Base-by-base conservation (phyloP, 1,140 invertebrate genomes). In the Zaprionus kolodkinae region DNA sequence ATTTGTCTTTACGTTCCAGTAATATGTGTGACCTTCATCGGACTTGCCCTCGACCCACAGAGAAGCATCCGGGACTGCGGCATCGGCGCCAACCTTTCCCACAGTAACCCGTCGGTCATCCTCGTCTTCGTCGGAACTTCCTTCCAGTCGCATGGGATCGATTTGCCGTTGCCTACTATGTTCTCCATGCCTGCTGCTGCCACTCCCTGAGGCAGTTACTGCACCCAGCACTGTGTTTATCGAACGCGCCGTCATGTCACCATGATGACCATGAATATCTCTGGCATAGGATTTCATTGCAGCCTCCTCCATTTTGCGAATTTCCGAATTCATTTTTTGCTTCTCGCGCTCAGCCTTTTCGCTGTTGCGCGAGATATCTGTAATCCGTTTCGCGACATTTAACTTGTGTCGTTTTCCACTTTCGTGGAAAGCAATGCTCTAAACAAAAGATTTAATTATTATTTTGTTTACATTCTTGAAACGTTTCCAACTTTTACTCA, bases 371-470 rank as follows among this genome's bases (percentile, higher is more conserved):
- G 95, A 95, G 64, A 99, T 97, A 74, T 97, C 96, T 73, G 96
- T 95, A 66, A 99, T 95, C 70, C 96, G 95, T 91, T 97, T 97
- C 67, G 96, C 95, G 27, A 99, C 97, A 96, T 97, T 99, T 93
- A 97, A 96, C 92, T 99, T 97, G 93, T 99, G 98, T 60, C 96
- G 94, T 92, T 97, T 97, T 4, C 98, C 98, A 93, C 95, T 96
- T 93, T 99, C 98, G 93, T 99, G 98, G 92, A 99, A 99, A 70
- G 98, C 97, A 76, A 98, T 95, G 92, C 98, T 99, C 95, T 97
- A 86, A 57, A 94, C 27, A 55, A 55, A 33, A 5, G 27, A 9
- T 78, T 64, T 72, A 76, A 11, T 50, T 12, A 50, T 50, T 50
- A 25, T 12, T 11, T 50, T 50, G 45, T 50, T 67, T 70, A 56